Evolutionary conservation across 2,113 vertebrate genomes (phyloP).

Genomic region (cattle (Bos taurus)): ARS-UCD2.0 NW_020192292.1:2748001-2748500

Average conservation of each 20-base stretch:
- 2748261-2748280: not conserved
- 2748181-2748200: not conserved
- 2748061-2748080: not conserved
- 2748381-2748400: not conserved
- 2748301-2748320: not conserved
- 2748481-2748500: too few relatives aligned
- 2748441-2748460: too few relatives aligned
- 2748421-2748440: too few relatives aligned
- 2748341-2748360: not conserved
- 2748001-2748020: not conserved
- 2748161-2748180: not conserved
- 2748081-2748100: not conserved
- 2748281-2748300: not conserved
- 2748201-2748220: not conserved
- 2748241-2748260: not conserved
- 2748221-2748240: not conserved
- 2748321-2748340: not conserved
- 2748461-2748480: too few relatives aligned
- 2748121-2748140: not conserved
- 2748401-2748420: too few relatives aligned
- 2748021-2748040: not conserved
- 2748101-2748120: not conserved
- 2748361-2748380: not conserved
- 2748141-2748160: not conserved
- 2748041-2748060: not conserved